phyloP scores from a whole-genome alignment of 2,113 vertebrate genomes.

The Nanorana parkeri region DNA sequence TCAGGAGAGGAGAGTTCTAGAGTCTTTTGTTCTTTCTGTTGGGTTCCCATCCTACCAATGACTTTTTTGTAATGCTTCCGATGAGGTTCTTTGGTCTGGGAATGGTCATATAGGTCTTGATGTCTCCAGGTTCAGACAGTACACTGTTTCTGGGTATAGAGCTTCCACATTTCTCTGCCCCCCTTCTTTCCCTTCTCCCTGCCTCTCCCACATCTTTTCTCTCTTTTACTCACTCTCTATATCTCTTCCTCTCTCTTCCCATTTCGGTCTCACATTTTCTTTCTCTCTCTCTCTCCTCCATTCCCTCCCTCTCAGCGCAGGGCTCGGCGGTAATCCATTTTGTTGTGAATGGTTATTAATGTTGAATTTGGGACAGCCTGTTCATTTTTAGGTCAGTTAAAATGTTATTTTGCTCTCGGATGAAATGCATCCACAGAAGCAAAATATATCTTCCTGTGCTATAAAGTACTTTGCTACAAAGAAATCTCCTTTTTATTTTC shows the following conservation, averaged over 20 bases:
- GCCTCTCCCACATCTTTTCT: no score
- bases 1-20: background rate
- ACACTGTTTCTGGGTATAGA: background rate
- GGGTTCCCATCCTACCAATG: no score
- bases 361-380: background rate
- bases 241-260: background rate
- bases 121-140: no score
- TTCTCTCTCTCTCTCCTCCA: background rate
- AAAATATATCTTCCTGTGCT: background rate
- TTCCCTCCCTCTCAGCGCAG: background rate
- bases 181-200: background rate
- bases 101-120: no score
- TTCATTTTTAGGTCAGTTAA: conserved; percentile 31
- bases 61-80: no score
- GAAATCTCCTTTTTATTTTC: background rate
- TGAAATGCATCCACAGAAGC: background rate
- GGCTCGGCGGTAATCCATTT: background rate
- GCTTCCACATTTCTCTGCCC: background rate
- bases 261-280: no score
- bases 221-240: background rate
- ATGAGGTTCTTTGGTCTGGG: no score
- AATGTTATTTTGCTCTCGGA: conserved; percentile 6
- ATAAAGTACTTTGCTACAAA: background rate
- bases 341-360: conserved; percentile 7
- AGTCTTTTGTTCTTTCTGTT: no score